phyloP scores from a whole-genome alignment of 2,113 vertebrate species.

The Pseudorectes ferrugineus region DNA sequence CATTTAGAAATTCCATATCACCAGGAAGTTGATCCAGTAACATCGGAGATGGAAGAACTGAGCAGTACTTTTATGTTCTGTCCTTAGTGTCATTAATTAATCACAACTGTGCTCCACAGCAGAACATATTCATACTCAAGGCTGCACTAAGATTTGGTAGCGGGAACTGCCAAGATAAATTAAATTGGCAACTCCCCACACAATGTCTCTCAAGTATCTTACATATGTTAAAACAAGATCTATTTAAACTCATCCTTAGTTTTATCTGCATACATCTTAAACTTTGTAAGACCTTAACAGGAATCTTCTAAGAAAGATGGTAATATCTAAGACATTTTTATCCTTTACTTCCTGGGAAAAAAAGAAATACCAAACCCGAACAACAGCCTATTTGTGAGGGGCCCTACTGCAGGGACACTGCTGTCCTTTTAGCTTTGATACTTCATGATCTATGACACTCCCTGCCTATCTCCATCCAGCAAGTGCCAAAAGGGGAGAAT shows the following conservation, averaged over 20 bases:
- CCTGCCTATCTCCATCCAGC: background rate
- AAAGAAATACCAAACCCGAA: background rate
- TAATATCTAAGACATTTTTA: background rate
- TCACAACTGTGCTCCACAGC: background rate
- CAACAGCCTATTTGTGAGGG: background rate
- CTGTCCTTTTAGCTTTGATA: background rate
- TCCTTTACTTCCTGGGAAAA: background rate
- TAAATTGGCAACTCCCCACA: background rate
- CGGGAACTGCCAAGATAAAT: background rate
- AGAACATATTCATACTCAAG: background rate
- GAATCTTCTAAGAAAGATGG: background rate
- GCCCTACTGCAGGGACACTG: background rate
- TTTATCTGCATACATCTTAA: background rate
- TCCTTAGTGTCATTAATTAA: background rate
- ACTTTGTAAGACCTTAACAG: background rate
- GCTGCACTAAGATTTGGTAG: background rate
- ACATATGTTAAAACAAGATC: background rate
- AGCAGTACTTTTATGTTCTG: background rate
- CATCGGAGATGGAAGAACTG: background rate
- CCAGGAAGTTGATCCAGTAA: background rate
- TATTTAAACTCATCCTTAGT: background rate
- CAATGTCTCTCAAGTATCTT: background rate
- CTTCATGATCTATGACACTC: background rate
- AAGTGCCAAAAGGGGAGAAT: conserved; percentile 6
- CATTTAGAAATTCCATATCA: background rate